Percentiles rank a stretch among this genome's conserved stretches.
Conservation (phyloP, 2,888 invertebrate genomes). For the Exocentrus adspersus region DNA sequence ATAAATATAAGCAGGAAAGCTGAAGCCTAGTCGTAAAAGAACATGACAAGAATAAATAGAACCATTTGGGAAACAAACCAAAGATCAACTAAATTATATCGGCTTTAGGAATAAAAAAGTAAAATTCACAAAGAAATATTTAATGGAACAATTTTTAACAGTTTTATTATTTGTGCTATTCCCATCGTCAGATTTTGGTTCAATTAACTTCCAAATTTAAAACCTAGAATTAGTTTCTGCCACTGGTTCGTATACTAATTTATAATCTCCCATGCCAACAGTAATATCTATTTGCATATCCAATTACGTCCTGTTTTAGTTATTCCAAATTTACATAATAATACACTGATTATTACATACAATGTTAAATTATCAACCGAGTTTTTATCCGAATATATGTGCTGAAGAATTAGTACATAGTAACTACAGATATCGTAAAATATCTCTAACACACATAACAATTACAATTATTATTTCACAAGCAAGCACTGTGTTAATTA, state of each 20-base stretch:
- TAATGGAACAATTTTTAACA: neutral
- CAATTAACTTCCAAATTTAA: neutral
- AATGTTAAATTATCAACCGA: constrained; percentile 15
- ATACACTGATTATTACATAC: constrained; percentile 24
- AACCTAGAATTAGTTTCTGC: constrained; percentile 8
- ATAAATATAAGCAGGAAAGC: constrained; percentile 32
- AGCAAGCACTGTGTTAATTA: too few relatives aligned
- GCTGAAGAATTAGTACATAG: too few relatives aligned
- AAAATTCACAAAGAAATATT: neutral
- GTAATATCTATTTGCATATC: constrained; percentile 32
- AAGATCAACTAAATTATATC: constrained; percentile 32
- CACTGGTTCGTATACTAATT: constrained; percentile 7
- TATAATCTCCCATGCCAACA: constrained; percentile 4
- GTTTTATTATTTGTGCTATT: neutral
- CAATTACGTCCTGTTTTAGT: constrained; percentile 27
- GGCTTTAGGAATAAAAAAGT: neutral
- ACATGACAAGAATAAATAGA: constrained; percentile 31
- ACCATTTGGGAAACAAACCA: constrained; percentile 26
- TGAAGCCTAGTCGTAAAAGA: constrained; percentile 32
- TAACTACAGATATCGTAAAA: too few relatives aligned
- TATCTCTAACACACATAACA: too few relatives aligned
- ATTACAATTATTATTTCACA: too few relatives aligned
- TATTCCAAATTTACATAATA: constrained; percentile 30
- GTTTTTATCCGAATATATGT: neutral
- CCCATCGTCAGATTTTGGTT: neutral